Conservation (phyloP, 2,888 invertebrate genomes). For the Caenorhabditis macrosperma region DNA sequence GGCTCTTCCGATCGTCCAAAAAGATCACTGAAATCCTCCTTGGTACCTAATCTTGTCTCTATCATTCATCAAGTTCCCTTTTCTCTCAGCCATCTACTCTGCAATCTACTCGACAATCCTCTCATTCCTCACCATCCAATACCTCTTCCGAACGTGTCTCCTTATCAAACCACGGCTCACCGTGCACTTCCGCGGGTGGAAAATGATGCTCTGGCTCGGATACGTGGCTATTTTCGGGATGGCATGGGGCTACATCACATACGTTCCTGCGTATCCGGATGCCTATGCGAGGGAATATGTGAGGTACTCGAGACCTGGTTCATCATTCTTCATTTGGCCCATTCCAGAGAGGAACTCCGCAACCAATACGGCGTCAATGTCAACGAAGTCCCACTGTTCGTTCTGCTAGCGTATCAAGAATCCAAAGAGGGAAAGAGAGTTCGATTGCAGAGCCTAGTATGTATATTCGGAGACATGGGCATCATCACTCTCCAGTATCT, state of each 20-base stretch:
- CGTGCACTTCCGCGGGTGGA: slow-evolving; percentile 12
- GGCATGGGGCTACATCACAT: slow-evolving; percentile 30
- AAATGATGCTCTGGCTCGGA: slow-evolving; percentile 17
- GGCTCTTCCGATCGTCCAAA: slow-evolving; percentile 15
- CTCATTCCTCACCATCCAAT: slow-evolving; percentile 17
- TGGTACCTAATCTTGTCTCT: no score
- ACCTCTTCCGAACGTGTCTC: neutral
- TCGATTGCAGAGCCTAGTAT: slow-evolving; percentile 24
- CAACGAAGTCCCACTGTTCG: slow-evolving; percentile 9
- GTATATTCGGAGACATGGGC: slow-evolving; percentile 38
- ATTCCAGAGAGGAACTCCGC: slow-evolving; percentile 12
- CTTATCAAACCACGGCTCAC: neutral
- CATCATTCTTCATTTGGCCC: no score
- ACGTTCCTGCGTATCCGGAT: slow-evolving; percentile 16
- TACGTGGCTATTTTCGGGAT: slow-evolving; percentile 15
- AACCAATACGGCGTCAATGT: slow-evolving; percentile 19
- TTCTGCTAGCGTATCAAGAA: slow-evolving; percentile 13
- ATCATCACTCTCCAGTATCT: slow-evolving; percentile 30
- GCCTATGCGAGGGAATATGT: slow-evolving; percentile 27
- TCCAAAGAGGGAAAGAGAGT: neutral
- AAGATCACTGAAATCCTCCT: neutral
- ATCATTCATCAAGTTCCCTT: no score
- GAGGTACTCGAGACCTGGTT: slow-evolving; percentile 9
- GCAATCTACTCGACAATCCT: slow-evolving; percentile 21
- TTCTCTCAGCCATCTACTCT: slow-evolving; percentile 9